A percentile compares a stretch with the other conserved stretches of the same genome.
Conservation (phyloP, 2,113 vertebrate genomes). For the Cyprinus carpio region DNA sequence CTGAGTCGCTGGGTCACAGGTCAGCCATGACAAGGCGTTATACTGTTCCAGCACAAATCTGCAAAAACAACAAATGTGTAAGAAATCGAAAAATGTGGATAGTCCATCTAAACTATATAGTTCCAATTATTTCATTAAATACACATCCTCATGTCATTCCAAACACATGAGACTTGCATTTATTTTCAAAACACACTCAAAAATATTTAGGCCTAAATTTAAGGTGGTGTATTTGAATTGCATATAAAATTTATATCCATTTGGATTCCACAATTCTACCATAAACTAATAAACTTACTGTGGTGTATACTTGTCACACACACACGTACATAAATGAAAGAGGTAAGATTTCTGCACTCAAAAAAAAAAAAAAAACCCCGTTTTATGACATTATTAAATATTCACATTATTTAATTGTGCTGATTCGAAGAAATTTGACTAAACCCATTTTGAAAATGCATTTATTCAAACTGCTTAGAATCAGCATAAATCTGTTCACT, state of each 20-base stretch:
- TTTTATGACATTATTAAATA: no score
- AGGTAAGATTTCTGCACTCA: background rate
- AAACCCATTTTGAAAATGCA: no score
- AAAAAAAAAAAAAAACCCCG: no score
- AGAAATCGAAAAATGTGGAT: background rate
- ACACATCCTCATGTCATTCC: background rate
- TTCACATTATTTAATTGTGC: no score
- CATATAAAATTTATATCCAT: background rate
- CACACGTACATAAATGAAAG: background rate
- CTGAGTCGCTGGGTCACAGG: conserved; percentile 94
- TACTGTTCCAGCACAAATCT: conserved; percentile 97
- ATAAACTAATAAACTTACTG: background rate
- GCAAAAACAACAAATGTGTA: conserved; percentile 8
- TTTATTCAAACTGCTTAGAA: no score
- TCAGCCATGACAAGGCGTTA: conserved; percentile 90
- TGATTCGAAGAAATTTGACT: no score
- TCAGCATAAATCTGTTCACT: no score
- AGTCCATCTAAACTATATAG: background rate
- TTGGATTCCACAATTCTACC: background rate
- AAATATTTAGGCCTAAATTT: background rate
- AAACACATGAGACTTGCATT: background rate
- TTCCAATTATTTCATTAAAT: background rate
- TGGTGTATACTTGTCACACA: background rate
- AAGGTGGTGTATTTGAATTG: background rate
- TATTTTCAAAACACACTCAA: background rate